Base-by-base conservation (phyloP, 2,888 invertebrate genomes). In the Colletes collaris region DNA sequence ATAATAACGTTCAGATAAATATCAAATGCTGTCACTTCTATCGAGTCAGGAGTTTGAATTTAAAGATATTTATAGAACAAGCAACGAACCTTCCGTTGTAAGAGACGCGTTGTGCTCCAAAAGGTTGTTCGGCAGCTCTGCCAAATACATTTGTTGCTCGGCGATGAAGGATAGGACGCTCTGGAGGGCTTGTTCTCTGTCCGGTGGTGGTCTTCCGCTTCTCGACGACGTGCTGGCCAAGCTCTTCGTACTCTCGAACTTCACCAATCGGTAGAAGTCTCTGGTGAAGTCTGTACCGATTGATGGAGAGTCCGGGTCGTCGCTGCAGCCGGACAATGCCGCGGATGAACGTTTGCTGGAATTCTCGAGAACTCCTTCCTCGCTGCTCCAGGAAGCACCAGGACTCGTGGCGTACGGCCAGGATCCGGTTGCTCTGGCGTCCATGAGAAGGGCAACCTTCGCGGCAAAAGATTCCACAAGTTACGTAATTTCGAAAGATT, bases 221-320 rank as follows among this genome's bases (percentile, higher is more conserved):
- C 95, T 94, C 73, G 96, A 96, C 60, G 96, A 96, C 88, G 96
- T 96, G 50, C 96, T 96, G 56, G 96, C 96, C 90, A 97, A 93
- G 91, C 96, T 96, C 92, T 96, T 96, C 80, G 96, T 96, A 93
- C 96, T 97, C 91, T 96, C 97, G 90, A 96, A 96, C 93, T 96
- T 96, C 62, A 97, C 97, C 81, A 97, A 94, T 49, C 96, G 95
- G 91, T 97, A 97, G 92, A 97, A 97, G 93, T 97, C 97, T 83
- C 96, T 94, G 5, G 96, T 97, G 89, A 97, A 97, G 91, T 96
- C 96, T 13, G 96, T 95, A 27, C 96, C 96, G 27, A 96, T 94
- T 55, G 95, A 95, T 0, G 96, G 95, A 79, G 96, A 94, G 89
- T 96, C 95, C 6, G 94, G 94, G 81, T 96, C 96, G 89, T 96